Conservation (phyloP, 2,113 vertebrate species). For the Salvelinus alpinus region DNA sequence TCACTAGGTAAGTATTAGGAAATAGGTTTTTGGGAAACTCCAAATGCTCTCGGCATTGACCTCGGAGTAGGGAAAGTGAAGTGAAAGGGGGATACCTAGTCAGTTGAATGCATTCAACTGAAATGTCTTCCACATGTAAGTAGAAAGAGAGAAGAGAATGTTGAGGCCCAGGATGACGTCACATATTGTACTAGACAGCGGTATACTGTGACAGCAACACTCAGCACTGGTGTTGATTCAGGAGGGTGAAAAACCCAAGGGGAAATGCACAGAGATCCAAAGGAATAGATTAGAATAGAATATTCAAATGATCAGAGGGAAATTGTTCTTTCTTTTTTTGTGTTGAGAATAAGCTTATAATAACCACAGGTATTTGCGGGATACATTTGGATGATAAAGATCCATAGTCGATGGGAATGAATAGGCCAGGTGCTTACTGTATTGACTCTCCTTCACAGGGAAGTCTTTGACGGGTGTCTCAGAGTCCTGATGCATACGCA, state of each 20-base stretch:
- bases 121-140: too few species aligned
- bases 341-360: too few species aligned
- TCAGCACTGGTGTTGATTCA: background rate
- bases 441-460: slow-evolving; percentile 88
- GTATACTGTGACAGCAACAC: background rate
- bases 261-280: too few species aligned
- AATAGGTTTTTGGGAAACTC: slow-evolving; percentile 20
- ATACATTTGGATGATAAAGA: background rate
- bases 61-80: background rate
- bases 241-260: background rate
- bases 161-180: background rate
- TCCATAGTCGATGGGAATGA: background rate
- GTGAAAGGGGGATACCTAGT: too few species aligned
- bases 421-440: slow-evolving; percentile 75
- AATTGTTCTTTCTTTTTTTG: too few species aligned
- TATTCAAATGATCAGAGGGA: too few species aligned
- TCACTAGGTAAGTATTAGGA: slow-evolving; percentile 14
- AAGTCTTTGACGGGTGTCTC: slow-evolving; percentile 80
- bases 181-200: background rate
- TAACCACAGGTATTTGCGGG: background rate
- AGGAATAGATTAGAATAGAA: too few species aligned
- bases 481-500: slow-evolving; percentile 79
- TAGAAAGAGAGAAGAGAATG: background rate
- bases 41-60: slow-evolving; percentile 2
- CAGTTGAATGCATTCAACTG: too few species aligned